phyloP scores from a whole-genome alignment of 2,888 invertebrate species.

The Drosophila melanosoma region DNA sequence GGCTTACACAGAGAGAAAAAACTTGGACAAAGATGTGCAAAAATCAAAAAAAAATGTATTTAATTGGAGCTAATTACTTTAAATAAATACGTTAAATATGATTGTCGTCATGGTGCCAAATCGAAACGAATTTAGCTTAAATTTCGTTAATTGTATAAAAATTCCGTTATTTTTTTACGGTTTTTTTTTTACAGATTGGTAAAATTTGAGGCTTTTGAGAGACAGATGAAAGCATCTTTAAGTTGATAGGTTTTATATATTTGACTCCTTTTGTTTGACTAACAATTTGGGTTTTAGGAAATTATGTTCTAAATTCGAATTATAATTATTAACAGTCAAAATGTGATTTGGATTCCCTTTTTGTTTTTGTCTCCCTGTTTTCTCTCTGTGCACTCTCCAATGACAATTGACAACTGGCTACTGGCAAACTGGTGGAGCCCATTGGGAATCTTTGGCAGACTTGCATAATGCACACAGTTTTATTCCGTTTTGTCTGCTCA shows the following conservation, averaged over 20 bases:
- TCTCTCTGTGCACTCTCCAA: neutral
- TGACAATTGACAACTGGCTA: slow-evolving; percentile 10
- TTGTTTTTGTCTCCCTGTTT: neutral
- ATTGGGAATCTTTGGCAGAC: slow-evolving; percentile 27
- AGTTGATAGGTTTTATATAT: neutral
- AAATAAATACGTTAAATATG: neutral
- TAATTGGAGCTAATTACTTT: neutral
- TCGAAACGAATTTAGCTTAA: neutral
- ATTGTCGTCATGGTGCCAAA: too few relatives aligned
- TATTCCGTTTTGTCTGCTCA: slow-evolving; percentile 30
- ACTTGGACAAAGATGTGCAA: neutral
- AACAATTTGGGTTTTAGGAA: too few relatives aligned
- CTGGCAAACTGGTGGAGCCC: slow-evolving; percentile 1
- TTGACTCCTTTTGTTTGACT: too few relatives aligned
- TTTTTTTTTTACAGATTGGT: neutral
- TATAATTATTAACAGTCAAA: neutral
- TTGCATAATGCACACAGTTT: slow-evolving; percentile 45
- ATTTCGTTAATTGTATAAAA: neutral
- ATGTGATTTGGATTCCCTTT: neutral
- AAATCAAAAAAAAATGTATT: neutral
- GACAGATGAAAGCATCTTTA: neutral
- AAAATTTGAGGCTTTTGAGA: neutral
- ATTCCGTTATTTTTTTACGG: neutral
- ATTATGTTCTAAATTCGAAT: neutral
- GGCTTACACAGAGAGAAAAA: slow-evolving; percentile 2